These are phyloP conservation scores for Phataginus tetradactyla DNA, from an alignment of 2,797 vertebrate genomes.

Conservation along the genomic window DNA sequence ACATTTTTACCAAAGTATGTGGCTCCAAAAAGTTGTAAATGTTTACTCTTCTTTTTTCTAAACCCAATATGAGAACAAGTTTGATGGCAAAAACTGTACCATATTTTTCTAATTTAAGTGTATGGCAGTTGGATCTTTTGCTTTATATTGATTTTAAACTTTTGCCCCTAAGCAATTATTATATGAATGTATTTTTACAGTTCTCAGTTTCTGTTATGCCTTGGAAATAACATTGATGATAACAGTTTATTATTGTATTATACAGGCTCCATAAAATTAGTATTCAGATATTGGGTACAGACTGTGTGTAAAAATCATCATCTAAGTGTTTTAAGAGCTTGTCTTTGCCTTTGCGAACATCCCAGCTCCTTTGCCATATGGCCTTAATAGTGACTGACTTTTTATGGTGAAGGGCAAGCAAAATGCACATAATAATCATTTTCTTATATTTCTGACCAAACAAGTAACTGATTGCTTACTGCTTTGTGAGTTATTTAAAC, in stretches of 20 bases:
- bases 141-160: not conserved
- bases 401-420: slow-evolving; percentile 55
- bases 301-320: slow-evolving; percentile 20
- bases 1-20: not conserved
- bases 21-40: not conserved
- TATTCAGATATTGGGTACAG: not conserved
- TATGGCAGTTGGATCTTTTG: not conserved
- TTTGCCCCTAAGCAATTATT: not conserved
- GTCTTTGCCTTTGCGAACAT: slow-evolving; percentile 68
- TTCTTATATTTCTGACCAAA: slow-evolving; percentile 60
- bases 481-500: slow-evolving; percentile 17
- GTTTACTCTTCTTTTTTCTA: not conserved
- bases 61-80: not conserved
- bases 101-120: not conserved
- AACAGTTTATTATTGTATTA: not conserved
- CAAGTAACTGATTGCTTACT: not conserved
- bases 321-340: slow-evolving; percentile 66
- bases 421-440: slow-evolving; percentile 65
- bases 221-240: not conserved
- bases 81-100: not conserved
- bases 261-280: slow-evolving; percentile 37
- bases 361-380: not conserved
- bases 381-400: not conserved
- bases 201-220: not conserved
- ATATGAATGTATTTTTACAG: not conserved